Percentiles rank a stretch among this genome's conserved stretches.
These are phyloP conservation scores for Fringilla coelebs DNA, from an alignment of 2,797 vertebrate genomes.

Conservation along the genomic window DNA sequence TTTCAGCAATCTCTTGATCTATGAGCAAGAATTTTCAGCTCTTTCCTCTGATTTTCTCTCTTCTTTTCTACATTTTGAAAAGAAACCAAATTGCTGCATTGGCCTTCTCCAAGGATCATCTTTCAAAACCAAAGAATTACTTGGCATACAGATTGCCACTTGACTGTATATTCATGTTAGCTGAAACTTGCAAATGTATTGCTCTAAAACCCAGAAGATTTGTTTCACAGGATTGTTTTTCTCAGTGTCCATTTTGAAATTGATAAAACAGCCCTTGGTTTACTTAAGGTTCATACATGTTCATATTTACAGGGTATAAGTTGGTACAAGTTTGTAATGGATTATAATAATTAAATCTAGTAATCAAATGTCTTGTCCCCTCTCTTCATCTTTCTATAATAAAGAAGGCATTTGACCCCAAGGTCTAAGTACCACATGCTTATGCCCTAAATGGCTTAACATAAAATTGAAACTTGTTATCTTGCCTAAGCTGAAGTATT, in stretches of 20 bases:
- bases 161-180: not conserved
- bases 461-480: not conserved
- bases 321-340: not conserved
- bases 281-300: not conserved
- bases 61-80: not conserved
- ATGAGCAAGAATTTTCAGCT: not conserved
- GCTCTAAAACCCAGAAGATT: not conserved
- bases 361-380: not conserved
- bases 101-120: not conserved
- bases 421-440: fast-evolving
- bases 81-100: not conserved
- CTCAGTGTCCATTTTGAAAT: not conserved
- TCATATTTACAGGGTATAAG: not conserved
- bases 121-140: not conserved
- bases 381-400: not conserved
- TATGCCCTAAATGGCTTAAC: not conserved
- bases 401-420: not conserved
- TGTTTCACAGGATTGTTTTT: not conserved
- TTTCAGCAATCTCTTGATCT: not conserved
- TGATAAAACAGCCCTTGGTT: not conserved
- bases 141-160: not conserved
- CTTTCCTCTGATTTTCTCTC: not conserved
- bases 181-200: not conserved
- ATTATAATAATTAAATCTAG: not conserved
- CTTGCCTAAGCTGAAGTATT: not conserved